Base-by-base conservation (phyloP, 2,113 vertebrate species). In the Sylvilagus bachmani region DNA sequence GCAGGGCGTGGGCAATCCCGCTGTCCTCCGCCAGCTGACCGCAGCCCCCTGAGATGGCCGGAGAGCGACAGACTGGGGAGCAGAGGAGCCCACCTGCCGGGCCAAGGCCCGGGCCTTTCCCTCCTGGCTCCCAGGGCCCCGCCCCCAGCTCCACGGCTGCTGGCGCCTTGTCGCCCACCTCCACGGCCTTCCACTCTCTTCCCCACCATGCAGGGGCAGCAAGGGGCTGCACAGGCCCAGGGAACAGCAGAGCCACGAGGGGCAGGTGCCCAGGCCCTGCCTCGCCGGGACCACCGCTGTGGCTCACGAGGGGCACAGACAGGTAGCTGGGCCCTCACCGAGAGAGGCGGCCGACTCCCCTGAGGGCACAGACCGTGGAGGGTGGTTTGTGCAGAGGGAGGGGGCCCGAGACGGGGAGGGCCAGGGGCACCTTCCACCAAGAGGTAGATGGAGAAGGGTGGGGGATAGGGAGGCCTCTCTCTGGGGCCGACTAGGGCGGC, bases 401-500 rank as follows among this genome's bases (percentile, higher is more conserved):
- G 8, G 17, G 31, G 92, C 44, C 62, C 25, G 53, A 67, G 64
- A n/a, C 10, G 27, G 25, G 38, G 36, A 24, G 14, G 4, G 19
- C 14, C 29, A 2, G 29, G 61, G 22, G 29, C 31, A 7, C 80
- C 13, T 4, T 2, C 27, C 13, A 55, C 9, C 71, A 36, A 53
- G 64, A 36, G 17, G 53, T 77, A 36, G n/a, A 3, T 19, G 2
- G 11, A 29, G 58, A 29, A 1, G 16, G 7, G 13, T 0, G 4
- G 22, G 21, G 10, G 16, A 8, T 3, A 4, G 7, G 55, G 31
- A 2, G 3, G 22, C 14, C 44, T 33, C 17, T 0, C 12, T 1
- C 64, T 25, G 10, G 31, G 7, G 2, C 21, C 29, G 66, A 62
- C 10, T 38, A 0, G 0, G 27, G 0, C 44, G 2, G 33, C 44